Base-by-base conservation (phyloP, 2,888 invertebrate species). In the Xanthorhoe designata region DNA sequence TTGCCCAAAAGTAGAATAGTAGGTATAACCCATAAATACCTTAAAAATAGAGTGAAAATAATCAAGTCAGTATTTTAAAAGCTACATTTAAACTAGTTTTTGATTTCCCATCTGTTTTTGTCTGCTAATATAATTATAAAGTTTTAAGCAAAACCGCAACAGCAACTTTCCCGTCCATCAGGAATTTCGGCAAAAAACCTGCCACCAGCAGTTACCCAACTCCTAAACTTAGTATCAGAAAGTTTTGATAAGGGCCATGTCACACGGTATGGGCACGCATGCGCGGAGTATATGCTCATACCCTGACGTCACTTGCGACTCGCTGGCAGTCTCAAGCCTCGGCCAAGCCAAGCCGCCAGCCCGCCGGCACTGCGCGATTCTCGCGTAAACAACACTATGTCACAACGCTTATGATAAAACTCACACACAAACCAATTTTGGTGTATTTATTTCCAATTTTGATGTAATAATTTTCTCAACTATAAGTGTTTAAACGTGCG, bases 371-470 rank as follows among this genome's bases (percentile, higher is more conserved):
- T 75, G 79, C 80, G 80, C 78, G 74, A 77, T 75, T 66, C 75
- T 75, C 85, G 85, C 88, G 89, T 88, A 88, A 90, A 89, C 88
- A 88, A 71, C 72, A 72, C 70, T 74, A 74, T 74, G 74, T 70
- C 69, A 66, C 68, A 67, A 76, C 71, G 65, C 74, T 75, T 75
- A 75, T 75, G 75, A 75, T 75, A 75, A 71, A 64, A 71, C 71
- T 69, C 64, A 68, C 72, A 74, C 74, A 74, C 70, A 72, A 72
- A 69, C 69, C 72, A 72, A 72, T 74, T 71, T 75, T 78, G 82
- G 85, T 87, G 86, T 88, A 84, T 88, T 89, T 85, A 84, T 81
- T 89, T 88, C 62, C 74, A 75, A 80, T 87, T 89, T 91, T 86
- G 84, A 88, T 91, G 90, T 91, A 90, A 88, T 90, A 75, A 84